Evolutionary conservation across 2,888 invertebrate species (phyloP), one percentile per base, ranked within the genome.

Genomic region (Machimus atricapillus): DNA sequence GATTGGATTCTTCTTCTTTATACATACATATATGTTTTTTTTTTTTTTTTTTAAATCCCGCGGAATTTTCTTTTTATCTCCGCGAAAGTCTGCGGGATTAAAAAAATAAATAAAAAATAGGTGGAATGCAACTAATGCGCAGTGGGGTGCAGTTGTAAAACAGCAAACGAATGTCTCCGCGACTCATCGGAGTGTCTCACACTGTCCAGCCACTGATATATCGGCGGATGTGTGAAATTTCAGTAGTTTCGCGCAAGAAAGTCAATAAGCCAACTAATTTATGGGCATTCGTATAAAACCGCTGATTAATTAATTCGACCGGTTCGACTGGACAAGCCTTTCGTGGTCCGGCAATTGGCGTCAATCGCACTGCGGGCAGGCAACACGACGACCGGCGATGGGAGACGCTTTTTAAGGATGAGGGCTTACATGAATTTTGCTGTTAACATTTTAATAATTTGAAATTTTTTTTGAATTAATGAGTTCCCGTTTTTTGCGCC

Each of bases 221-320:
- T 66, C 66, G 19, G 66, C 66, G 23, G 78, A 78, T 40, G 78
- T 78, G 78, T 78, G 78, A 78, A 78, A 78, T 78, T 78, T 78
- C 43, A 40, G 78, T 43, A 78, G 23, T 78, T 78, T 78, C 37
- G 43, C 78, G 43, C 78, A 43, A 46, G 78, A 78, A 78, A 78
- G 78, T 78, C 43, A 43, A 78, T 78, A 78, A 43, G 78, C n/a
- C 19, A n/a, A 12, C 43, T 78, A 19, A 40, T 78, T 19, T 78
- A 78, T 40, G 78, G 66, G 78, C 78, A 78, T 78, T 78, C 78
- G 23, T 40, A n/a, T n/a, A 66, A 66, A 66, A 66, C 66, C 23
- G 66, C 23, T 66, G 66, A 66, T 66, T 66, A 66, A 66, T 66
- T 66, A 66, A 66, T 66, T 23, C 66, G 23, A 66, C 66, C 66